Evolutionary conservation across 23 tunicate genomes (phyloP), one percentile per base, ranked within the genome.

Genomic region (Clavelina lepadiformis): DNA sequence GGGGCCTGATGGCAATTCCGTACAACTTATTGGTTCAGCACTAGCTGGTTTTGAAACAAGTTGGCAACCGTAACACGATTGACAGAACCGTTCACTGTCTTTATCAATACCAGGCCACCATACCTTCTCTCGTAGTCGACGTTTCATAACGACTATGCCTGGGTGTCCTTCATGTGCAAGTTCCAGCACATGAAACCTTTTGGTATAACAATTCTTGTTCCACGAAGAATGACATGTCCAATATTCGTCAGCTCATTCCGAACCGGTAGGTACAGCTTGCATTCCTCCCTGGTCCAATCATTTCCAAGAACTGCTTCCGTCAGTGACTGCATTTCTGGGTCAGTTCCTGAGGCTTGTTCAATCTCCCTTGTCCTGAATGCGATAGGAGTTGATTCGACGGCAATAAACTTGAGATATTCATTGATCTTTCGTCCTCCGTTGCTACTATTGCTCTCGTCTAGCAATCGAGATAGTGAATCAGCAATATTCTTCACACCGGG

Each of bases 141-240:
- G 28, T 67, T 67, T 67, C 72, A 47, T 46, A 20, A 41, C 31
- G n/a, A 67, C 72, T 11, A 6, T 67, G 15, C 72, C 58, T n/a
- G 54, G 72, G 33, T 67, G 57, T 18, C 72, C 72, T 29, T 44
- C 30, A 24, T 67, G 72, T 32, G 72, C 72, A 3, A 67, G 35
- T 26, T 45, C 31, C 15, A 46, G 58, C 35, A 67, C 65, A 58
- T 21, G 65, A 67, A 47, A 11, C 11, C 54, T 15, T 26, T 24
- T 32, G 72, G 72, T 8, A 67, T 45, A 3, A 45, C 72, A 46
- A 67, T 67, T 67, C 57, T 46, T 5, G 72, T 41, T 24, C 72
- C 72, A 27, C 58, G 57, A 20, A 45, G 31, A 24, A 63, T 21
- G 3, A 35, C 20, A 31, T 33, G 7, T 5, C 69, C 69, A 63